These are phyloP conservation scores for Pseudomugil gertrudae DNA, from an alignment of 2,797 vertebrate species.

Conservation along the genomic window DNA sequence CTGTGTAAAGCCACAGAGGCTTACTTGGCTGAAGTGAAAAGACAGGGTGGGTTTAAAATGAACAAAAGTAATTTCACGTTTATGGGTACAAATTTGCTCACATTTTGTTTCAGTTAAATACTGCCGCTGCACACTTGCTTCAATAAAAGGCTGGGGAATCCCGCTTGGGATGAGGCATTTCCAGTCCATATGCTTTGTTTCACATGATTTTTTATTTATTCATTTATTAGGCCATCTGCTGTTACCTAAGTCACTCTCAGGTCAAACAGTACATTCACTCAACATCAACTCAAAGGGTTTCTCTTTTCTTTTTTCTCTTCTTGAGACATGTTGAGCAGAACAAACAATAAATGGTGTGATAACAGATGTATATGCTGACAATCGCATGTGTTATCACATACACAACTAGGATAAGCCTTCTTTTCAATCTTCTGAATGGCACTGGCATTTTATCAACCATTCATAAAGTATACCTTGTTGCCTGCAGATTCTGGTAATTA, in stretches of 20 bases:
- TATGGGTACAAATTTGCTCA: slow-evolving; percentile 61
- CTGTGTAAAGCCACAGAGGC: slow-evolving; percentile 55
- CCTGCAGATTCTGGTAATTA: neutral
- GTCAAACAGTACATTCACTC: slow-evolving; percentile 71
- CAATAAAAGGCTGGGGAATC: slow-evolving; percentile 43
- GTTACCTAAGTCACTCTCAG: slow-evolving; percentile 61
- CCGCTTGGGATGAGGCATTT: slow-evolving; percentile 54
- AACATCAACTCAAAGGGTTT: slow-evolving; percentile 47
- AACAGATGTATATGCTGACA: slow-evolving; percentile 59
- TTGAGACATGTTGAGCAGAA: slow-evolving; percentile 18
- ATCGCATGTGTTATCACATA: slow-evolving; percentile 64
- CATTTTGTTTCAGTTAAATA: slow-evolving; percentile 62
- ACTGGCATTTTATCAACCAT: neutral
- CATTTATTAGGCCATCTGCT: slow-evolving; percentile 70
- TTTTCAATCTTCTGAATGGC: slow-evolving; percentile 41
- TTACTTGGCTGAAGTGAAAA: slow-evolving; percentile 48
- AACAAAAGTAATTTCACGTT: slow-evolving; percentile 55
- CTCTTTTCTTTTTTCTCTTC: slow-evolving; percentile 10
- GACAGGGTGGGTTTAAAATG: slow-evolving; percentile 42
- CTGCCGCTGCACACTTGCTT: slow-evolving; percentile 56
- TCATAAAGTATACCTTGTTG: neutral
- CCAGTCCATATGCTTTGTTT: slow-evolving; percentile 69
- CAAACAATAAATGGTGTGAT: slow-evolving; percentile 53
- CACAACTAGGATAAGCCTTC: slow-evolving; percentile 45
- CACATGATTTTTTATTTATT: slow-evolving; percentile 53